These are phyloP conservation scores for Brachyistius frenatus DNA, from an alignment of 2,113 vertebrate species.

Conservation along the genomic window DNA sequence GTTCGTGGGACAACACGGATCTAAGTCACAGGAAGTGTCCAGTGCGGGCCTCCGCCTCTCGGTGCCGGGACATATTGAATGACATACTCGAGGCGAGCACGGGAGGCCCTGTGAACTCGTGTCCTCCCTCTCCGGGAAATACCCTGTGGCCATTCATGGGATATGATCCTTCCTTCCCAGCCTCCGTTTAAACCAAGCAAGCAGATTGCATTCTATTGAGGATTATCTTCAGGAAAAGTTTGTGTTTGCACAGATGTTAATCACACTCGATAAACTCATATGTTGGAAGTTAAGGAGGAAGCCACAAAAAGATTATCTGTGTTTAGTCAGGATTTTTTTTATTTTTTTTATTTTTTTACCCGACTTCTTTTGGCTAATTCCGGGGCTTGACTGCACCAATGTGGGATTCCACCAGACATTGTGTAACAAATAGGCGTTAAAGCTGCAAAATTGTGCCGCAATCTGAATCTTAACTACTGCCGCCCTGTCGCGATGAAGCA, in stretches of 20 bases:
- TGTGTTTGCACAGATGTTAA: slow-evolving; percentile 79
- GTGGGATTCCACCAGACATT: slow-evolving; percentile 2
- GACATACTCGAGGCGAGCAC: slow-evolving; percentile 62
- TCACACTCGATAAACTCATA: slow-evolving; percentile 57
- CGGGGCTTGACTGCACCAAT: slow-evolving; percentile 17
- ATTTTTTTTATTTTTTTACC: slow-evolving; percentile 28
- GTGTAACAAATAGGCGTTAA: not conserved
- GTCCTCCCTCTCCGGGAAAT: slow-evolving; percentile 73
- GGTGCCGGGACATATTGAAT: slow-evolving; percentile 74
- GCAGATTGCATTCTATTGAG: slow-evolving; percentile 54
- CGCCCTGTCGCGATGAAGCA: slow-evolving; percentile 12
- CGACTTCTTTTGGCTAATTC: slow-evolving; percentile 34
- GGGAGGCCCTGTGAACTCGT: slow-evolving; percentile 67
- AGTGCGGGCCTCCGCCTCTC: slow-evolving; percentile 58
- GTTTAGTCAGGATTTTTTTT: too few species aligned
- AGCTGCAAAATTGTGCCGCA: slow-evolving; percentile 12
- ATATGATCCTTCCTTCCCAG: slow-evolving; percentile 64
- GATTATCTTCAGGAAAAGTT: slow-evolving; percentile 74
- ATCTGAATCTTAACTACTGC: slow-evolving; percentile 40
- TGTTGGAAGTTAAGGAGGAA: slow-evolving; percentile 37
- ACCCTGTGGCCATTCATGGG: slow-evolving; percentile 67
- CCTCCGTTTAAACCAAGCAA: slow-evolving; percentile 55
- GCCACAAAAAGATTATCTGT: slow-evolving; percentile 19
- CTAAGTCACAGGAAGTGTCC: slow-evolving; percentile 65
- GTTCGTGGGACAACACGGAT: slow-evolving; percentile 51